Evolutionary conservation across 1,140 invertebrate genomes (phyloP), one percentile per base, ranked within the genome.

Genomic region (Drosophila ananassae): DNA sequence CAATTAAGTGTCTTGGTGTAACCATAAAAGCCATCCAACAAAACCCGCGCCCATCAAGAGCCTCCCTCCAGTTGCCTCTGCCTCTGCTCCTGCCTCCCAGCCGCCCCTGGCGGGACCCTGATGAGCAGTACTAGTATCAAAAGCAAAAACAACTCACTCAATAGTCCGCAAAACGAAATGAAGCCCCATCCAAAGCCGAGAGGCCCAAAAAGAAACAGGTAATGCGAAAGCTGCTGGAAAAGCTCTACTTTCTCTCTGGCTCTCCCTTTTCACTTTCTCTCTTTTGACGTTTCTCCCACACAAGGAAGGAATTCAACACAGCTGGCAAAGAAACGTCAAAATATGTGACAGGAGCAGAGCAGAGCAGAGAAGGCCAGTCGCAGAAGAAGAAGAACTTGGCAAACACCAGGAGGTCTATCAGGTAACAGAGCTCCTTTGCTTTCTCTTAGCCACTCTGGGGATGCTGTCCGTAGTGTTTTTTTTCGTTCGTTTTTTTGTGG

Each of bases 261-360:
- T 12, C 52, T 28, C 39, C 46, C 52, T 44, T 9, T 44, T 8
- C 41, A 13, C 41, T 44, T 44, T 60, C 28, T 5, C 46, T 39
- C 48, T 58, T 32, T 37, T 22, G n/a, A 25, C 44, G 21, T 32
- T 44, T 44, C 63, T 74, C 73, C 75, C 63, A 69, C 63, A 81
- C 73, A 51, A 50, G 50, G 76, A 79, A 51, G 52, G 50, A 79
- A 79, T 50, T 89, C 82, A 82, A 89, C 83, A 87, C 83, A 79
- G 55, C 55, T 81, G 81, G 73, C 55, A 32, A 44, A 55, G 79
- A 83, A 87, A 79, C 76, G 83, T 87, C 83, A 84, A 89, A 80
- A 57, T 73, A 54, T 73, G 53, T 81, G 82, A 82, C 82, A 87
- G 82, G 30, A 50, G 37, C 44, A 55, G 17, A 75, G 53, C 51